Base-by-base conservation (phyloP, 2,888 invertebrate species). In the Bhutanitis thaidina region DNA sequence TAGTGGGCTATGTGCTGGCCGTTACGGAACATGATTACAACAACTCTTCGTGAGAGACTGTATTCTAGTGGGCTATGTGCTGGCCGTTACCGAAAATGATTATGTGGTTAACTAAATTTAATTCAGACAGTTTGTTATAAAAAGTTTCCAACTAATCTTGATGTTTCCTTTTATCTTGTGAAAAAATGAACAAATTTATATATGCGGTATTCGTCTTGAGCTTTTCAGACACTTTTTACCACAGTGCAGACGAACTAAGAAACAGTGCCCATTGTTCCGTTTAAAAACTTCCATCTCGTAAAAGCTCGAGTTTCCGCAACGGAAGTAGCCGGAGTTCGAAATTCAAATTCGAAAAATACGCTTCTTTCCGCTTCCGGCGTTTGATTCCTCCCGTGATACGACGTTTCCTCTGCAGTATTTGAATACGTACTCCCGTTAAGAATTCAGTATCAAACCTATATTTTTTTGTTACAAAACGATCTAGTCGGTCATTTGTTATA, bases 291-390 rank as follows among this genome's bases (percentile, higher is more conserved):
- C 69, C 74, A 77, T 80, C 74, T 73, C 71, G 74, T 76, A 75
- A 81, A 80, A 74, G 76, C 74, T 80, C 62, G 54, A 81, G 77
- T 77, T 86, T 84, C 86, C 86, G 75, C 61, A 60, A 50, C 78
- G 87, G 86, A 87, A 78, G 78, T 77, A 80, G 81, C 74, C 76
- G 70, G 77, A 81, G 83, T 86, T 87, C 81, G 84, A 74, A 81
- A 88, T 89, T 87, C 87, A 88, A 88, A 89, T 89, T 87, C 85
- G 85, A 86, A 88, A 88, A 88, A 89, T 88, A 87, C 81, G 84
- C 78, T 85, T 69, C 75, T 85, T 86, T 84, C 87, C 85, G 86
- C 72, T 88, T 88, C 88, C 88, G 87, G 82, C 87, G 83, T 88
- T 88, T 88, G 88, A 88, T 88, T 87, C 72, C 78, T 85, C 77